Evolutionary conservation across 2,888 invertebrate species (phyloP).

Genomic region (Adineta ricciae): DNA sequence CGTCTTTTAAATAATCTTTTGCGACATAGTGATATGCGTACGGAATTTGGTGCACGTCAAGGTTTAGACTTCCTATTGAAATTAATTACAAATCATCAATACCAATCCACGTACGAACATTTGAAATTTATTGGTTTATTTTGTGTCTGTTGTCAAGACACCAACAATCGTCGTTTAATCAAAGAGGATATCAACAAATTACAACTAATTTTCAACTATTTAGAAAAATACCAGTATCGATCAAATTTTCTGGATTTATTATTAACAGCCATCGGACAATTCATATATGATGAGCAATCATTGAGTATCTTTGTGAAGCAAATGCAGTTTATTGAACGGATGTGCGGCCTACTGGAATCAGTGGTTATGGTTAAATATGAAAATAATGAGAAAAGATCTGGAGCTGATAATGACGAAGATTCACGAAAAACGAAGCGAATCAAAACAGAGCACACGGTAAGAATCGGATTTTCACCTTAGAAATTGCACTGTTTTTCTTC

Average conservation of each 20-base stretch:
- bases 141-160: constrained; percentile 19
- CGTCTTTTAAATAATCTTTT: not conserved
- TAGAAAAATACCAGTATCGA: constrained; percentile 10
- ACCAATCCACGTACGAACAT: not conserved
- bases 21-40: not conserved
- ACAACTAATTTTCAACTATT: not conserved
- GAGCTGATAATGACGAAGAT: not conserved
- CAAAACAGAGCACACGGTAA: not conserved
- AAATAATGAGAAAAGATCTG: not conserved
- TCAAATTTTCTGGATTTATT: constrained; percentile 7
- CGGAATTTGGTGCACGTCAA: not conserved
- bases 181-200: constrained; percentile 4
- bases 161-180: not conserved
- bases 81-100: not conserved
- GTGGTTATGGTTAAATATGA: constrained; percentile 1
- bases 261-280: constrained; percentile 13
- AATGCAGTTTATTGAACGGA: not conserved
- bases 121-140: not conserved
- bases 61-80: constrained; percentile 3
- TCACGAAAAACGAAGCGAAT: not conserved
- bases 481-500: too few relatives aligned
- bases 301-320: not conserved
- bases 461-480: not conserved
- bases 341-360: constrained; percentile 11
- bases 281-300: not conserved